Evolutionary conservation across 37 sponge, comb jelly and placozoan species (phyloP), one percentile per base, ranked within the genome.

Genomic region (Agelas oroides): DNA sequence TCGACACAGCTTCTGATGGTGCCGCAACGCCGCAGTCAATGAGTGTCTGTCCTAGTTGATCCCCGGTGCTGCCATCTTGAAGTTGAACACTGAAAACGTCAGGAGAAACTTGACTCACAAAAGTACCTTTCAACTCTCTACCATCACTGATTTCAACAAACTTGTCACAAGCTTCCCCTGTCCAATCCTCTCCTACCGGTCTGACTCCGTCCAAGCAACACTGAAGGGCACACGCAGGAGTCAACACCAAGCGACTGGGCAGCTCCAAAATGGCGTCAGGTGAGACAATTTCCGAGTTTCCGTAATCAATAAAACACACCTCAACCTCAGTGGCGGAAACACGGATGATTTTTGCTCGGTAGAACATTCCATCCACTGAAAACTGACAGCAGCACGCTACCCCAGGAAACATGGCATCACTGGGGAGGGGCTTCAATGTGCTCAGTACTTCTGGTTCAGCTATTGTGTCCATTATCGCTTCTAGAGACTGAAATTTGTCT

Each of bases 291-390:
- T 72, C 65, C 2, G 53, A 70, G 75, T 95, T 89, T 1, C 96
- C 96, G 53, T 92, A 95, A 79, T 95, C 96, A 31, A 86, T 85
- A 60, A 84, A 95, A 27, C 78, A 68, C 1, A 95, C 87, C 18
- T 72, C 64, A 1, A 83, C 90, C 78, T 83, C 46, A 2, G 33
- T 23, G 41, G 31, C 6, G 41, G 34, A 37, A 17, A 55, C 52
- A 2, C 27, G 20, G 13, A 78, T 24, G 66, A 93, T 74, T 30
- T 71, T 63, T 20, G 84, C 87, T 18, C 94, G 78, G 52, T 89
- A 89, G 54, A 84, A 86, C 21, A 28, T 32, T 6, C 53, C 55
- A 54, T 86, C 90, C 39, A 86, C 87, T 64, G 53, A 53, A 59
- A 61, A 89, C 37, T 53, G 31, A 28, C 73, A 36, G 21, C 86